phyloP scores from a whole-genome alignment of 2,888 invertebrate genomes.

The Griposia aprilina region DNA sequence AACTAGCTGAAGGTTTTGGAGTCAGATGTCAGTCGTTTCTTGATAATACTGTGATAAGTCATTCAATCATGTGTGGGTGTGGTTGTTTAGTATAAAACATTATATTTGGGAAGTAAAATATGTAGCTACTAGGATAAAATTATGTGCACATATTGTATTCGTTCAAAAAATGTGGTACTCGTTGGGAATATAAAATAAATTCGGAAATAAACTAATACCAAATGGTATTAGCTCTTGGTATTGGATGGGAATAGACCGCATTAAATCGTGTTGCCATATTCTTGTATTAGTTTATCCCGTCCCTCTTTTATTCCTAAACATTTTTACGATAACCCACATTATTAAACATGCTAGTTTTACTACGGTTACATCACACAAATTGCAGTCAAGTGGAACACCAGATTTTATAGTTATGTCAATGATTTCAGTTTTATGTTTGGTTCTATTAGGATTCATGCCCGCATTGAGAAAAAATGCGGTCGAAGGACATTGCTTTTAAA shows the following conservation, averaged over 20 bases:
- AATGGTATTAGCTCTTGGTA: too few species aligned
- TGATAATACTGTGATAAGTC: not conserved
- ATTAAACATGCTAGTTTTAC: conserved; percentile 50
- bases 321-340: conserved; percentile 62
- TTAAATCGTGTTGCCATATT: too few species aligned
- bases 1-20: not conserved
- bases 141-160: not conserved
- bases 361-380: conserved; percentile 54
- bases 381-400: conserved; percentile 55
- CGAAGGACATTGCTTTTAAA: conserved; percentile 61
- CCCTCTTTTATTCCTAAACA: conserved; percentile 39
- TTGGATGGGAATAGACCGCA: too few species aligned
- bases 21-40: conserved; percentile 1
- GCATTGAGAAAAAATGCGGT: conserved; percentile 65
- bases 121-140: not conserved
- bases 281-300: conserved; percentile 25
- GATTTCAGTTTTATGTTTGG: conserved; percentile 57
- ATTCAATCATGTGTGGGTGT: conserved; percentile 1
- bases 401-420: conserved; percentile 63
- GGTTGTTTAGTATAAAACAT: not conserved
- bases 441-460: conserved; percentile 51
- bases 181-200: too few species aligned
- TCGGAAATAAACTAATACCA: too few species aligned
- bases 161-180: too few species aligned
- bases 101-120: not conserved